Evolutionary conservation across 2,797 vertebrate species (phyloP).

Genomic region (Sitta carolinensis): DNA sequence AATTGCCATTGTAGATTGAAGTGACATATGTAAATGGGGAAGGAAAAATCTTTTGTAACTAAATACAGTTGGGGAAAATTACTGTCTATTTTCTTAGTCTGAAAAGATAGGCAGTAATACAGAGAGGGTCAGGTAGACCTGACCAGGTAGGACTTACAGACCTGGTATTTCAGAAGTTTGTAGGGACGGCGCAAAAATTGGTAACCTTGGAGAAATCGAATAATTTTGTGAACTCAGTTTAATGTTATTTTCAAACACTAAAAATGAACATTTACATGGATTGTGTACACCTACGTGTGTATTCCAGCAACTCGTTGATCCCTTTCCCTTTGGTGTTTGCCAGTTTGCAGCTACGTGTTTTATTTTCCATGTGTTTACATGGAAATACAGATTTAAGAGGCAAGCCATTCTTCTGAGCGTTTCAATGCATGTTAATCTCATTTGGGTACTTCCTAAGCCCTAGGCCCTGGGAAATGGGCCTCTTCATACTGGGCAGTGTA

Average conservation of each 20-base stretch:
- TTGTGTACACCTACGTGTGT: rapidly evolving
- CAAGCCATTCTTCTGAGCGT: not conserved
- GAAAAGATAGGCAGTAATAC: not conserved
- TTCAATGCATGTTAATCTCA: not conserved
- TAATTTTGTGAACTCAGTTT: not conserved
- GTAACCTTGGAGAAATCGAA: not conserved
- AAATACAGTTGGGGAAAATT: not conserved
- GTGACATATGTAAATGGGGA: not conserved
- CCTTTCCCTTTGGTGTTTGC: not conserved
- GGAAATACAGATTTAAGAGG: not conserved
- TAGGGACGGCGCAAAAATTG: not conserved
- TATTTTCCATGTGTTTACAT: not conserved
- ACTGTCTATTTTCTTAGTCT: not conserved
- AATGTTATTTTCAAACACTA: not conserved
- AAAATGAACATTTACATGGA: not conserved
- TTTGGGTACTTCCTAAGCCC: not conserved
- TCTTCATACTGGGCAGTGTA: not conserved
- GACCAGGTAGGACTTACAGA: not conserved
- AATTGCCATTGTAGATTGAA: rapidly evolving
- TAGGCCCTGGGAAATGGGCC: not conserved
- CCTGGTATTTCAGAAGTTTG: not conserved
- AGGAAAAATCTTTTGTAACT: not conserved
- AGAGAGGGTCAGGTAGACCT: not conserved
- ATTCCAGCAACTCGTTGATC: not conserved
- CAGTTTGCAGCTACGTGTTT: not conserved